Evolutionary conservation across 2,888 invertebrate genomes (phyloP), one percentile per base, ranked within the genome.

Genomic region (Acrocyrtus sp.): DNA sequence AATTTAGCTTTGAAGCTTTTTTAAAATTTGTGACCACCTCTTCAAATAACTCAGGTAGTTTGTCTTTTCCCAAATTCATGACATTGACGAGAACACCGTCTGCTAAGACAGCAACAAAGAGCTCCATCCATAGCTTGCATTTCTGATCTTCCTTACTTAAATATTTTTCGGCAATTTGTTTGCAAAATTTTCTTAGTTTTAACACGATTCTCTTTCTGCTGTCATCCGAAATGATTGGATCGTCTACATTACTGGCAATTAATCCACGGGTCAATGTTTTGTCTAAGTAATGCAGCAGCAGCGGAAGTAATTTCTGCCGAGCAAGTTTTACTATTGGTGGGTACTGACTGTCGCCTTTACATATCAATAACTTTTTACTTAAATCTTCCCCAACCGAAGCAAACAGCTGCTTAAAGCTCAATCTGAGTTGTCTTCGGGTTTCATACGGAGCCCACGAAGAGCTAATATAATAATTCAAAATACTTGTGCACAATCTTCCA

Each of bases 81-180:
- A 79, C 68, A 58, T 79, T 81, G 74, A 79, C 78, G 3, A 79
- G 63, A 21, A 81, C 81, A 26, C 79, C 80, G 61, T 81, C 81
- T 0, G 72, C 70, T 43, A 81, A 29, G 3, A 81, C 79, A n/a
- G 79, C 70, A 8, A 81, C 63, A 41, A 77, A 77, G 3, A 81
- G 66, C 54, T 81, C 79, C 56, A 62, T 54, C 81, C 79, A 81
- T n/a, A 81, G 43, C 54, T 61, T 72, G 43, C 79, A 81, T 4
- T 78, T 76, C 50, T 53, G 43, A 48, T 81, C 79, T 22, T 79
- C 79, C 19, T 68, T 57, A 0, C 45, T 53, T 24, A 78, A 54
- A 57, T 58, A 62, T 19, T 43, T 22, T 34, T 72, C 56, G n/a
- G 77, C 43, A 26, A 80, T 68, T 58, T 69, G 27, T 4, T 70